Conservation (phyloP, 2,797 vertebrate genomes). For the Epinephelus malabaricus region DNA sequence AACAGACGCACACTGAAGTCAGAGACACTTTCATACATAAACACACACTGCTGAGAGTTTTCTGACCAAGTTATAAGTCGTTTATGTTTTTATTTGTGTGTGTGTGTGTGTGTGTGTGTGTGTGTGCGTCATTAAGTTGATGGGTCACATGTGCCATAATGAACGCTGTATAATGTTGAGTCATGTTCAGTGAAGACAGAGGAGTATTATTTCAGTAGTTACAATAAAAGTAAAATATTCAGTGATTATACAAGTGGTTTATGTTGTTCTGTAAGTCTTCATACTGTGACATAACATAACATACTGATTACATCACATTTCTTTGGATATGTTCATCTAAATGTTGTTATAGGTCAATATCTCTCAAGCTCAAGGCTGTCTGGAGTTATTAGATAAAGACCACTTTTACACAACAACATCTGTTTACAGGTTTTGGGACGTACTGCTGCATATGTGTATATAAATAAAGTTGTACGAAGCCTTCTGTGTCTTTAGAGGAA, state of each 20-base stretch:
- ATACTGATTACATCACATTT: background rate
- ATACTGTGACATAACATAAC: no score
- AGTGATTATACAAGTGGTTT: background rate
- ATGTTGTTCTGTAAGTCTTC: background rate
- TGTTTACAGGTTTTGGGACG: no score
- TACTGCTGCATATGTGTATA: no score
- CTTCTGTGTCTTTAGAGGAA: no score
- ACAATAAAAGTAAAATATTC: background rate
- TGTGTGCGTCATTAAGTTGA: no score
- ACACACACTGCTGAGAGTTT: background rate
- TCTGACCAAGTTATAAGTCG: background rate
- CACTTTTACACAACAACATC: no score
- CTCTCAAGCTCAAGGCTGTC: background rate
- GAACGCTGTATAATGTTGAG: no score
- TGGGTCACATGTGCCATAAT: no score
- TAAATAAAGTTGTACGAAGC: no score
- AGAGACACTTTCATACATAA: background rate
- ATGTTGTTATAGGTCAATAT: background rate
- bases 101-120: no score
- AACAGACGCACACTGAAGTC: conserved; percentile 14
- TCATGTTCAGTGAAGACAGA: background rate
- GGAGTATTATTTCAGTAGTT: background rate
- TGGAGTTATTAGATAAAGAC: background rate
- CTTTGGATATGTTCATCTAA: background rate
- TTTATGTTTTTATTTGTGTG: background rate